Evolutionary conservation across 2,797 vertebrate genomes (phyloP).

Genomic region (Myotis planiceps): DNA sequence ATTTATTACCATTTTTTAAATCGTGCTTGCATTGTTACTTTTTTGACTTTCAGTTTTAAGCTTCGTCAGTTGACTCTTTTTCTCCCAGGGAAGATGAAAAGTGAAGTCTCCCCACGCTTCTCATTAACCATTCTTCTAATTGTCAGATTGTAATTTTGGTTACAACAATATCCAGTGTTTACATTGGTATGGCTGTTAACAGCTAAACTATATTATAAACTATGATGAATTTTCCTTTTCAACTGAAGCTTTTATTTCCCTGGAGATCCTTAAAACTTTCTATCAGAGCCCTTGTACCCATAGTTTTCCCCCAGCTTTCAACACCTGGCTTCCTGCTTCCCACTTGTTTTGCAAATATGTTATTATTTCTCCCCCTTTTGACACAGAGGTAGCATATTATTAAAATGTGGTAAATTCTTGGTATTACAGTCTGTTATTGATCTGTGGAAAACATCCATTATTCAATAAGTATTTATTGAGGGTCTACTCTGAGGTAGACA

Average conservation of each 20-base stretch:
- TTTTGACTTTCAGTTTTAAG: not conserved
- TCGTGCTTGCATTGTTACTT: not conserved
- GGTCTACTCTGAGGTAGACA: not conserved
- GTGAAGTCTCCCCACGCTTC: not conserved
- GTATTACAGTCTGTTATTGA: not conserved
- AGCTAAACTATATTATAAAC: not conserved
- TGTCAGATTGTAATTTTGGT: not conserved
- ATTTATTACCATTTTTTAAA: not conserved
- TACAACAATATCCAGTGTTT: not conserved
- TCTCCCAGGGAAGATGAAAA: not conserved
- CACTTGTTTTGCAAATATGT: not conserved
- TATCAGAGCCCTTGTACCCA: not conserved
- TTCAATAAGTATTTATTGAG: not conserved
- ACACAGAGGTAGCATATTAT: not conserved
- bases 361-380: not conserved
- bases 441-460: not conserved
- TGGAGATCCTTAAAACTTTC: not conserved
- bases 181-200: not conserved
- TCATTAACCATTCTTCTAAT: not conserved
- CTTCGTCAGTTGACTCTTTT: not conserved
- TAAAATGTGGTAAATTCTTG: not conserved
- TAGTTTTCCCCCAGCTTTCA: not conserved
- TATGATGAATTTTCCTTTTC: not conserved
- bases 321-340: not conserved
- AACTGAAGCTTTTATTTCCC: not conserved